Evolutionary conservation across 2,797 vertebrate genomes (phyloP), one percentile per base, ranked within the genome.

Genomic region (Leptoclinus maculatus): DNA sequence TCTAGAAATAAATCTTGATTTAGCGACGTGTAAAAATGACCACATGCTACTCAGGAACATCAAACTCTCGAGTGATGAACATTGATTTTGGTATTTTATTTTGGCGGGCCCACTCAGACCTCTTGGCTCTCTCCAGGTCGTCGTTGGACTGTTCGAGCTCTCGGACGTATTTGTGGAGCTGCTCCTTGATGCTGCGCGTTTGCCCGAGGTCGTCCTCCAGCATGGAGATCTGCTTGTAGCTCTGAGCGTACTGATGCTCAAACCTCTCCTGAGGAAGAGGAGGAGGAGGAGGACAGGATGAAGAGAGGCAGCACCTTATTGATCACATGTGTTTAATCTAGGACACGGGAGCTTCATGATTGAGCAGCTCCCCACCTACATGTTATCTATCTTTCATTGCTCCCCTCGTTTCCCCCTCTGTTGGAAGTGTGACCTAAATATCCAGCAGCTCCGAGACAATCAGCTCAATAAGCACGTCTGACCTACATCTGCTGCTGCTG

Each of bases 91-190:
- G 13, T 8, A 21, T 38, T 23, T n/a, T 34, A 29, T 62, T 29
- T 41, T 25, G 25, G 3, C 2, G 49, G 39, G 32, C 54, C 23
- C 25, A 3, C 0, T 62, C 80, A 5, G 12, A 99, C 98, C 98
- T 96, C 78, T 99, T 99, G 19, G 98, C 96, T 82, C 98, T 93
- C 88, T 99, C 98, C 88, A 99, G 86, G 95, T 99, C 98, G 0
- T 99, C 98, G 0, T 99, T 99, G 94, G 97, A 96, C 94, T 99
- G 98, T 63, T 99, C 98, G 71, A 99, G 94, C 93, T 99, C 98
- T 76, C 98, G 74, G 78, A 99, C 98, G 0, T 99, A 99, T 91
- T 98, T 98, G 90, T 98, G 97, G 45, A 99, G 93, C 91, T 99
- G 97, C 80, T 99, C 98, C 87, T 98, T 98, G 92, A 99, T 97